phyloP scores from a whole-genome alignment of 92 coral and sea anemone genomes.

The Actinernus sp. region DNA sequence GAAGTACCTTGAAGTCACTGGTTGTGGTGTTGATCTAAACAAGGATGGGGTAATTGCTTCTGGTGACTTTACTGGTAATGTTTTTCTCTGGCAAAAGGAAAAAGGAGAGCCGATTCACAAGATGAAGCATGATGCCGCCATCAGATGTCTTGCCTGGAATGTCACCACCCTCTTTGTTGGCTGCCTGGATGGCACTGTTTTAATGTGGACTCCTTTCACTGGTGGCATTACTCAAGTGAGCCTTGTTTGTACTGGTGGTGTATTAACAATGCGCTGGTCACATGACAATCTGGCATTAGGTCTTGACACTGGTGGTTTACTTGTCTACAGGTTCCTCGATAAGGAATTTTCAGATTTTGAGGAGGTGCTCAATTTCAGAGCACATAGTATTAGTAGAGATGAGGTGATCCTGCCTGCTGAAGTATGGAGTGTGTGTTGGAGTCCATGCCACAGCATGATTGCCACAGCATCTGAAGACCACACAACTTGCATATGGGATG shows the following conservation, averaged over 20 bases:
- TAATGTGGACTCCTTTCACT: conserved; percentile 46
- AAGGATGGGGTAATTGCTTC: conserved; percentile 46
- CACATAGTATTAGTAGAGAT: conserved; percentile 53
- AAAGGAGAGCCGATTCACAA: conserved; percentile 36
- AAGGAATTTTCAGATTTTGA: conserved; percentile 28
- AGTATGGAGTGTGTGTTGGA: conserved; percentile 93
- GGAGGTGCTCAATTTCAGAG: conserved; percentile 69
- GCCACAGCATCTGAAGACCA: conserved; percentile 96
- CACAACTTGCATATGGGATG: conserved; percentile 79
- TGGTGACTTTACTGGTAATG: conserved; percentile 87
- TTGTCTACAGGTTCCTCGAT: conserved; percentile 48
- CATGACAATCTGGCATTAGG: conserved; percentile 68
- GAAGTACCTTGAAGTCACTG: conserved; percentile 82
- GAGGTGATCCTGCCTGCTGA: conserved; percentile 58
- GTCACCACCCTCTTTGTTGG: conserved; percentile 65
- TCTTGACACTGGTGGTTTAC: conserved; percentile 72
- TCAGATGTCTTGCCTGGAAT: conserved; percentile 79
- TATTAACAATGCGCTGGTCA: conserved; percentile 80
- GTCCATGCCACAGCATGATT: conserved; percentile 85
- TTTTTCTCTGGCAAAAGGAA: conserved; percentile 73
- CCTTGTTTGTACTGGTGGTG: conserved; percentile 65
- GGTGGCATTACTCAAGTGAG: conserved; percentile 2
- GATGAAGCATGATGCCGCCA: conserved; percentile 53
- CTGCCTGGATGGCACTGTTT: conserved; percentile 68
- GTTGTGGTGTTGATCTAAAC: conserved; percentile 81